These are phyloP conservation scores for Diaperis boleti DNA, from an alignment of 2,888 invertebrate genomes.

Conservation along the genomic window DNA sequence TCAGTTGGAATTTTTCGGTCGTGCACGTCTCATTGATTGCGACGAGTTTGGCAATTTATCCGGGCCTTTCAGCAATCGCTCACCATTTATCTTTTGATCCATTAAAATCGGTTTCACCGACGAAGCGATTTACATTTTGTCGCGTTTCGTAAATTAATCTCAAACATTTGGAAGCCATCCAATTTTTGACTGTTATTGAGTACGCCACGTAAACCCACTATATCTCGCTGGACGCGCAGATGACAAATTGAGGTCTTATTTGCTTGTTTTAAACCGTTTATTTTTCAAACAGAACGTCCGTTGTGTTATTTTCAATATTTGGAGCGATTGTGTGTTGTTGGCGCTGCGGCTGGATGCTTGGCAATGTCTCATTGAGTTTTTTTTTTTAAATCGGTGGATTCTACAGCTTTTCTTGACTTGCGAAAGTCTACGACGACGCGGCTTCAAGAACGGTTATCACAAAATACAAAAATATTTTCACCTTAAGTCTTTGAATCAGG, in stretches of 20 bases:
- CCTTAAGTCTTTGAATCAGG: no score
- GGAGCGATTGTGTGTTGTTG: no score
- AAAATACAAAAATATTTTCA: slow-evolving; percentile 12
- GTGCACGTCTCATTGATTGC: slow-evolving; percentile 18
- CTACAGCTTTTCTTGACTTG: no score
- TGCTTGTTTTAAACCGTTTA: slow-evolving; percentile 32
- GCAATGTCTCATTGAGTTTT: slow-evolving; percentile 8
- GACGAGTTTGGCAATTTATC: slow-evolving; percentile 14
- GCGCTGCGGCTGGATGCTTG: no score
- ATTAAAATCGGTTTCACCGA: slow-evolving; percentile 9
- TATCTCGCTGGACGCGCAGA: slow-evolving; percentile 4
- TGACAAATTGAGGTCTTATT: slow-evolving; percentile 33
- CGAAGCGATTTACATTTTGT: slow-evolving; percentile 18
- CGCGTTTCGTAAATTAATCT: slow-evolving; percentile 25
- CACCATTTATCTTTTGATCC: slow-evolving; percentile 13
- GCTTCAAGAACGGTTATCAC: no score
- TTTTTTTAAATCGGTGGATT: no score
- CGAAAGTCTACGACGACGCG: no score
- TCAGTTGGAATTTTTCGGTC: slow-evolving; percentile 18
- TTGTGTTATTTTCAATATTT: slow-evolving; percentile 40
- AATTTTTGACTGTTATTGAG: slow-evolving; percentile 17
- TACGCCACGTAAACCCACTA: not conserved
- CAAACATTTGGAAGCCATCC: slow-evolving; percentile 11
- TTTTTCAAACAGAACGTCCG: slow-evolving; percentile 26
- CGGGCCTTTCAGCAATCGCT: not conserved